Evolutionary conservation across 2,888 invertebrate species (phyloP).

Genomic region (Callimorpha dominula): DNA sequence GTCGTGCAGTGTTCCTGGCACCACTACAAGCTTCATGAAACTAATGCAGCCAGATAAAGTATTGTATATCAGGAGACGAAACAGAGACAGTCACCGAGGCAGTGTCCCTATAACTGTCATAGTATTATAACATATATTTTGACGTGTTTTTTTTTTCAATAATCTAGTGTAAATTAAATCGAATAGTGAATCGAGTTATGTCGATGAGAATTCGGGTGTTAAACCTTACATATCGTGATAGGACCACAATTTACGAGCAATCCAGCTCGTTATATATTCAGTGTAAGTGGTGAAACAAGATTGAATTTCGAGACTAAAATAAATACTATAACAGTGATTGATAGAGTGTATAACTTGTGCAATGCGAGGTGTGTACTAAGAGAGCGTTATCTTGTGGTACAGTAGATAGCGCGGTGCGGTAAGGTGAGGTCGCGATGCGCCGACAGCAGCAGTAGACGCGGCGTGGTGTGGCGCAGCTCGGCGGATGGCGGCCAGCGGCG

Average conservation of each 20-base stretch:
- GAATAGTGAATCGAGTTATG: neutral
- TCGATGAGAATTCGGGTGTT: neutral
- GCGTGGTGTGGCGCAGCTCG: slow-evolving; percentile 31
- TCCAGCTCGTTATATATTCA: neutral
- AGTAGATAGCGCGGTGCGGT: neutral
- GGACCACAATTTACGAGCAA: neutral
- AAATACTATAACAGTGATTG: neutral
- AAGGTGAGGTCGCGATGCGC: slow-evolving; percentile 20
- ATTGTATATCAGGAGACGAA: neutral
- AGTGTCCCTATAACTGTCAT: too few relatives aligned
- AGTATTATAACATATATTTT: neutral
- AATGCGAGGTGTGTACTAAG: neutral
- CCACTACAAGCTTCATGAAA: neutral
- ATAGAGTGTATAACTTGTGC: neutral
- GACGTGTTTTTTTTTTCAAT: neutral
- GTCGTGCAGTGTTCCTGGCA: neutral
- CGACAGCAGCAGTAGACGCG: slow-evolving; percentile 23
- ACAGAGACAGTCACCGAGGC: neutral
- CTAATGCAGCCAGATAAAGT: neutral
- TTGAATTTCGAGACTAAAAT: neutral
- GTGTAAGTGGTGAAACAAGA: neutral
- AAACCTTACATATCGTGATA: neutral
- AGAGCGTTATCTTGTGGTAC: slow-evolving; percentile 6
- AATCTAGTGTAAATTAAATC: neutral
- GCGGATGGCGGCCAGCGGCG: slow-evolving; percentile 64